These are phyloP conservation scores for Drosophila nigritarsus DNA, from an alignment of 2,888 invertebrate genomes.

Conservation along the genomic window DNA sequence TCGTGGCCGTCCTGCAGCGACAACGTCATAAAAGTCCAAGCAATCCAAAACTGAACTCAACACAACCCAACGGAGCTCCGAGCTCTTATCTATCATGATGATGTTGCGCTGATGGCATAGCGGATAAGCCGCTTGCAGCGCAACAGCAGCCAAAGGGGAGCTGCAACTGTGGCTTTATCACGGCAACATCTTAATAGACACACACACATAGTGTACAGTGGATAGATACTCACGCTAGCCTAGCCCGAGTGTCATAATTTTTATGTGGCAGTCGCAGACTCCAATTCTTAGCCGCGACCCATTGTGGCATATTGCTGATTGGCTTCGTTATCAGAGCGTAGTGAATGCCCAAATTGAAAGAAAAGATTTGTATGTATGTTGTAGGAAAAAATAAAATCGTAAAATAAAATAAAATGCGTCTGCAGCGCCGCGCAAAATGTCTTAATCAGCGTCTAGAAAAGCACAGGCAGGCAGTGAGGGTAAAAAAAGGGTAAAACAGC, in stretches of 20 bases:
- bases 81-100: constrained; percentile 73
- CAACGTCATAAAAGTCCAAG: constrained; percentile 61
- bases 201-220: constrained; percentile 11
- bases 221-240: constrained; percentile 11
- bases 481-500: constrained; percentile 27
- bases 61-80: constrained; percentile 27
- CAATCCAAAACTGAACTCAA: constrained; percentile 23
- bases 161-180: constrained; percentile 38
- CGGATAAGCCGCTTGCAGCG: constrained; percentile 59
- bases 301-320: constrained; percentile 50
- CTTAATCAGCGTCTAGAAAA: constrained; percentile 63
- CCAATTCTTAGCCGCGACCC: constrained; percentile 17
- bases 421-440: constrained; percentile 55
- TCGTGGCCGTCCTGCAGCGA: constrained; percentile 45
- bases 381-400: constrained; percentile 19
- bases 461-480: background rate
- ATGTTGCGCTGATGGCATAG: constrained; percentile 72
- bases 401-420: constrained; percentile 40
- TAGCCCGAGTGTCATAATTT: constrained; percentile 78
- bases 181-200: constrained; percentile 52
- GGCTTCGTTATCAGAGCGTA: constrained; percentile 65
- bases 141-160: constrained; percentile 12
- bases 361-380: constrained; percentile 8
- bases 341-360: constrained; percentile 15
- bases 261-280: constrained; percentile 36